Base-by-base conservation (phyloP, 2,888 invertebrate species). In the Globia sparganii region DNA sequence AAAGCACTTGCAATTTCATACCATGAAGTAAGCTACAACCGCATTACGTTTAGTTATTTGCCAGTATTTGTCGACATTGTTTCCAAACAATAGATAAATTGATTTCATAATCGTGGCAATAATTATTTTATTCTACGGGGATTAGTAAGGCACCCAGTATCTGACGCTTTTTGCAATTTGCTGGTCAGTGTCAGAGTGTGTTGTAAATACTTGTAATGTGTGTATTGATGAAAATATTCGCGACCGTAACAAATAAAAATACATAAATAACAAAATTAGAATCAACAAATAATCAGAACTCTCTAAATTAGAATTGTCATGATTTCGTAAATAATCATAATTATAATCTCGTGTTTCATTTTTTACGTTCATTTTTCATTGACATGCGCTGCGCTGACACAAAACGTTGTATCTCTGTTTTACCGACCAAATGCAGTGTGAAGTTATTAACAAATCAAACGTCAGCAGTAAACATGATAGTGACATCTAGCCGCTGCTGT, bases 401-500 rank as follows among this genome's bases (percentile, higher is more conserved):
- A 37, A 73, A 76, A 85, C 46, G 64, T 58, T 31, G 0, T 1
- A 8, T 0, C 3, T 0, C 76, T 77, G 75, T 73, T 77, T 76
- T 78, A 82, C 62, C 74, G 80, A 72, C 78, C 21, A 11, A 5
- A 8, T 9, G 0, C 6, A 13, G 4, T 56, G 67, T 77, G 77
- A 85, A 72, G 59, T n/a, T 68, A 62, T 0, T 15, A 8, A 28
- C 71, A 59, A 70, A 69, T 15, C 0, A n/a, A 46, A 59, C 31
- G 71, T 61, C 59, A 58, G 3, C 13, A 9, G 21, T 15, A 28
- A 64, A n/a, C 6, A 18, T 37, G 15, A 4, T 2, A 37, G 21
- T 78, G 70, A 66, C 65, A 77, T 37, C 34, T 40, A n/a, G 4
- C n/a, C 31, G 43, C n/a, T 18, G 28, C n/a, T 80, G 84, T 83